Conservation (phyloP, 2,113 vertebrate genomes). For the Apodemus sylvaticus region DNA sequence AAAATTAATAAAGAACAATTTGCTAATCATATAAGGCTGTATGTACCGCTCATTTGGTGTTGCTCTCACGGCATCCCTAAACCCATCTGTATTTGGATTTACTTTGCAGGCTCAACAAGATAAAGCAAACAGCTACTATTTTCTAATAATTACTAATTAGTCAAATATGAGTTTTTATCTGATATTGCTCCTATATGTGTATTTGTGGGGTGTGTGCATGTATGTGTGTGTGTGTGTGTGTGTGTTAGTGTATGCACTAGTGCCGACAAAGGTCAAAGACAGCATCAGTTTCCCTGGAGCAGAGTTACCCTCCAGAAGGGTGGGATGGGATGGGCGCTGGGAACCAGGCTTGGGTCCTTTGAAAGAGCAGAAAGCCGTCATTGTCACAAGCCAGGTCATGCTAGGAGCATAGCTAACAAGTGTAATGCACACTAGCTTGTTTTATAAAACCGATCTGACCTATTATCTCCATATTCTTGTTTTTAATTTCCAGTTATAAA, state of each 20-base stretch:
- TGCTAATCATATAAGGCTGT: not conserved
- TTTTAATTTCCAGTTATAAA: slow-evolving; percentile 58
- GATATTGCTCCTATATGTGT: not conserved
- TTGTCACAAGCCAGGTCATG: not conserved
- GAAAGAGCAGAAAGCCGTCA: not conserved
- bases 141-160: not conserved
- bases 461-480: slow-evolving; percentile 1
- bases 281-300: not conserved
- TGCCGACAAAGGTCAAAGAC: not conserved
- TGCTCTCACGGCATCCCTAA: not conserved
- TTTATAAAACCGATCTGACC: slow-evolving; percentile 7
- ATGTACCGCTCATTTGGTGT: slow-evolving; percentile 5
- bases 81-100: not conserved
- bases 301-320: not conserved
- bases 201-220: too few relatives aligned
- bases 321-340: not conserved
- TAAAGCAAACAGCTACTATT: slow-evolving; percentile 27
- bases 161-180: slow-evolving; percentile 4
- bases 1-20: slow-evolving; percentile 37
- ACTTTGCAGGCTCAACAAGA: slow-evolving; percentile 48
- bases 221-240: not conserved
- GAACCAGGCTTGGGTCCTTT: not conserved
- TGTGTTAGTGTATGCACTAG: not conserved
- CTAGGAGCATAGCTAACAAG: not conserved
- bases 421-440: not conserved